Base-by-base conservation (phyloP, 2,113 vertebrate species). In the Scopus umbretta region DNA sequence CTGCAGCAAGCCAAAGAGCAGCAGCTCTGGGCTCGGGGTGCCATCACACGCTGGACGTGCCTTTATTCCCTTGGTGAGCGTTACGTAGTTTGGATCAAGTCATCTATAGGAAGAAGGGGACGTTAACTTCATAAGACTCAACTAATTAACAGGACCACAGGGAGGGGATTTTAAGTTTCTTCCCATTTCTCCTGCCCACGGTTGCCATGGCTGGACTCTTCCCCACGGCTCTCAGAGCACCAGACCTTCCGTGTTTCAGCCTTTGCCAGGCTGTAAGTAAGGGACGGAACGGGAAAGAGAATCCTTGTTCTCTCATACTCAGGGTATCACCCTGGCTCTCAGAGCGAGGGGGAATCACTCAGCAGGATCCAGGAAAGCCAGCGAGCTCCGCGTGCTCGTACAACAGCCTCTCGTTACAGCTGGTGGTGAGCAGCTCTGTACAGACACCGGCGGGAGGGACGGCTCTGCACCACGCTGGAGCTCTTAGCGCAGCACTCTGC, bases 351-450 rank as follows among this genome's bases (percentile, higher is more conserved):
- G 83, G 83, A 67, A 80, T 16, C 68, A 11, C 47, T 18, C 6
- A 1, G 79, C 38, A 34, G n/a, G 62, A 47, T 20, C n/a, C 1
- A 7, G 80, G 50, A n/a, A 61, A 59, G 63, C 7, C 74, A 18
- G 12, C 0, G 3, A 72, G 70, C n/a, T 76, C 70, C 11, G 0
- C 8, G 12, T 5, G 70, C 90, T 56, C 10, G 0, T 49, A 6
- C 26, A 47, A 9, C 52, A 65, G 30, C 59, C 52, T 40, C 58
- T 29, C 5, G 0, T 23, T 32, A 30, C 11, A 17, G 80, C 65
- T 27, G n/a, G 12, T 1, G 32, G 58, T 5, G 38, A 58, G 50
- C 30, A 13, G 47, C 32, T 29, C 74, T 1, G 27, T 9, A 20
- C 38, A 42, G 52, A 29, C 26, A 30, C 49, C 1, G 5, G 20